phyloP scores from a whole-genome alignment of 2,888 invertebrate species.

The Seira ritae region DNA sequence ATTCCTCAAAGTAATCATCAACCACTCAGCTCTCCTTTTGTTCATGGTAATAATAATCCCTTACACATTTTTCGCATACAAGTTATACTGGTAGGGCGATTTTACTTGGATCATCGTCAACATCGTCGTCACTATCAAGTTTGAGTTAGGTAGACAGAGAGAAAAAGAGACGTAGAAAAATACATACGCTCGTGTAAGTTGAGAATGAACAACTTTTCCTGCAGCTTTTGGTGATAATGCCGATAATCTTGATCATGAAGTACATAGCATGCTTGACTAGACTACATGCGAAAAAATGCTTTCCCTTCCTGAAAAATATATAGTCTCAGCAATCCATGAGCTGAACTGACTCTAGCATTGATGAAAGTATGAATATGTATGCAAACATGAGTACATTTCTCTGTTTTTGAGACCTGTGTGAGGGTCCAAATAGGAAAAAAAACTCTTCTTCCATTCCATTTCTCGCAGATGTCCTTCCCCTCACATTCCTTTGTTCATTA shows the following conservation, averaged over 20 bases:
- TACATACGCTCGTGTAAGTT: background rate
- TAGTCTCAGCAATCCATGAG: background rate
- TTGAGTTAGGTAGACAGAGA: background rate
- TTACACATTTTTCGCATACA: background rate
- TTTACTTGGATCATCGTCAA: background rate
- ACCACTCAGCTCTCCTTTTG: background rate
- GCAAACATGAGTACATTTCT: background rate
- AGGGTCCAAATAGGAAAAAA: background rate
- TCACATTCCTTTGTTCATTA: constrained; percentile 16
- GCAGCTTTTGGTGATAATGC: constrained; percentile 12
- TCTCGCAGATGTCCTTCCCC: constrained; percentile 3
- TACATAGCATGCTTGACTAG: background rate
- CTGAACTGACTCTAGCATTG: constrained; percentile 1
- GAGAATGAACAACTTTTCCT: constrained; percentile 15
- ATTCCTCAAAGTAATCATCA: constrained; percentile 13
- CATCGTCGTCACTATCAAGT: background rate
- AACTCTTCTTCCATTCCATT: constrained; percentile 6
- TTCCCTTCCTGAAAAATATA: background rate
- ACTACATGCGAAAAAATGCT: constrained; percentile 2
- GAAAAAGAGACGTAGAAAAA: no score
- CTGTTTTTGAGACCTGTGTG: background rate
- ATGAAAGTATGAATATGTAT: constrained; percentile 21
- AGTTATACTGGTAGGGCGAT: background rate
- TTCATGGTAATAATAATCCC: background rate
- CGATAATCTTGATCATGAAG: constrained; percentile 18